Percentiles rank a stretch among this genome's conserved stretches.
Conservation (phyloP, 2,113 vertebrate species). For the Heptranchias perlo region DNA sequence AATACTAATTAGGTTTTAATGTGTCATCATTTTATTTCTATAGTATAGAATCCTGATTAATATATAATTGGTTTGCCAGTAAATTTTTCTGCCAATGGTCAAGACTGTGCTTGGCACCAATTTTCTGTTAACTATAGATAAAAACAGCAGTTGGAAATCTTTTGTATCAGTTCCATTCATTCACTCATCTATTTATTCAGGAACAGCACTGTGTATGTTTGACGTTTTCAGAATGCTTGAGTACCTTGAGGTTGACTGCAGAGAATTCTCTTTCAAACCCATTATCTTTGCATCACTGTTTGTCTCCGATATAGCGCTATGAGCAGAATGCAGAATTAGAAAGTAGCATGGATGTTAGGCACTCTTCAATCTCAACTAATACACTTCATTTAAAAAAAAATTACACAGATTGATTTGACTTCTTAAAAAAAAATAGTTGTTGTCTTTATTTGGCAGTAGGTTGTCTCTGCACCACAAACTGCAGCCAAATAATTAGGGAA, state of each 20-base stretch:
- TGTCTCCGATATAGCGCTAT: neutral
- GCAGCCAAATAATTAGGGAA: neutral
- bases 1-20: neutral
- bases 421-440: neutral
- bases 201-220: neutral
- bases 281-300: neutral
- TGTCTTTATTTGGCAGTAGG: neutral
- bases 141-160: neutral
- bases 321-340: constrained; percentile 6
- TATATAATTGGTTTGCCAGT: neutral
- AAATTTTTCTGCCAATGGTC: neutral
- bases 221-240: constrained; percentile 10
- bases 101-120: neutral
- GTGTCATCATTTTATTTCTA: neutral
- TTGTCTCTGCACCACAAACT: neutral
- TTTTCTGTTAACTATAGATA: neutral
- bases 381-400: neutral
- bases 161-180: neutral
- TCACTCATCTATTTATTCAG: constrained; percentile 14
- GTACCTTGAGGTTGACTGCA: constrained; percentile 22
- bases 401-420: neutral
- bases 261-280: constrained; percentile 13
- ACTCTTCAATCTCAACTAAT: neutral
- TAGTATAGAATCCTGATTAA: neutral
- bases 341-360: too few species aligned